Percentiles rank a stretch among this genome's conserved stretches.
Conservation (phyloP, 2,888 invertebrate species). For the Melanostoma scalare region DNA sequence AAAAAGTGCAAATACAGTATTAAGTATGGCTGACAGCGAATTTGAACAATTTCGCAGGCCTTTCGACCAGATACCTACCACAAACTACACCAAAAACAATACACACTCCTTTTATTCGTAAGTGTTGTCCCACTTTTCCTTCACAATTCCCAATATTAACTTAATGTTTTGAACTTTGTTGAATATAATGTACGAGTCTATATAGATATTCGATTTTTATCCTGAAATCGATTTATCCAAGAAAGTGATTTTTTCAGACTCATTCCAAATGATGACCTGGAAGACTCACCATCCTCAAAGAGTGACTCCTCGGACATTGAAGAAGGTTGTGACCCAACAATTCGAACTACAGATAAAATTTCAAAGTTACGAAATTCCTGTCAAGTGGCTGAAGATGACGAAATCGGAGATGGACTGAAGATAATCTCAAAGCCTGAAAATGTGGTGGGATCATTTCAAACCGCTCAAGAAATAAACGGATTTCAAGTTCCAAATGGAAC, state of each 20-base stretch:
- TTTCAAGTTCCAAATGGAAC: slow-evolving; percentile 79
- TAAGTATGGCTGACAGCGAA: slow-evolving; percentile 93
- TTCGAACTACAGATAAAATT: slow-evolving; percentile 44
- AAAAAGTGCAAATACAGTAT: slow-evolving; percentile 14
- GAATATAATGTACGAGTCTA: not conserved
- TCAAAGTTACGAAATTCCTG: slow-evolving; percentile 75
- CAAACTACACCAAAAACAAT: slow-evolving; percentile 85
- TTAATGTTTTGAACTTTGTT: not conserved
- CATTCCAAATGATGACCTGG: slow-evolving; percentile 92
- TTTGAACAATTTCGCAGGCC: slow-evolving; percentile 95
- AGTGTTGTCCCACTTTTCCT: slow-evolving; percentile 81
- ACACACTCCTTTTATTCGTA: slow-evolving; percentile 94
- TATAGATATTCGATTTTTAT: slow-evolving; percentile 23
- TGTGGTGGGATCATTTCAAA: slow-evolving; percentile 78
- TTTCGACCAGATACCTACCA: slow-evolving; percentile 91
- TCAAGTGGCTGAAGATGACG: slow-evolving; percentile 81
- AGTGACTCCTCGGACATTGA: slow-evolving; percentile 88
- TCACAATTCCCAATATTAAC: not conserved
- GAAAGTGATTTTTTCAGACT: slow-evolving; percentile 84
- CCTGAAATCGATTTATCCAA: slow-evolving; percentile 46
- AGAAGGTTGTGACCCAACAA: slow-evolving; percentile 80
- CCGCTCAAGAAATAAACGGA: slow-evolving; percentile 79
- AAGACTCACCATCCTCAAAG: slow-evolving; percentile 90
- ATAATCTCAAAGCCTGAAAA: slow-evolving; percentile 78
- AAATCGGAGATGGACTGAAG: slow-evolving; percentile 82